Evolutionary conservation across 64 coral and sea anemone genomes (phyloP).

Genomic region (Anthopleura sola): DNA sequence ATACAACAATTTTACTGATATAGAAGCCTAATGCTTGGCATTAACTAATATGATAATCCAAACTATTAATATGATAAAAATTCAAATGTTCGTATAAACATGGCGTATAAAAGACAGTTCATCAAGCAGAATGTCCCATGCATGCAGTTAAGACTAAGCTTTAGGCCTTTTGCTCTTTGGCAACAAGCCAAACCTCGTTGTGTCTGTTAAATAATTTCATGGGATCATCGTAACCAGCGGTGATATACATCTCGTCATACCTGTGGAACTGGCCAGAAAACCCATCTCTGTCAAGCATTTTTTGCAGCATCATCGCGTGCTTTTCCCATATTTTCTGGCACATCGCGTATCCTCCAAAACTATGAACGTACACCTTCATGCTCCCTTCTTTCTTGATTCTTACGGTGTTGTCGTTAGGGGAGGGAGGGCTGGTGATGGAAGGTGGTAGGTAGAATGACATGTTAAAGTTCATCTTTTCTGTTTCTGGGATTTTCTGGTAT

Average conservation of each 20-base stretch:
- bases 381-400: neutral
- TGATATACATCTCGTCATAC: neutral
- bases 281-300: neutral
- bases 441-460: constrained; percentile 21
- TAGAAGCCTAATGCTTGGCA: too few relatives aligned
- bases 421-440: neutral
- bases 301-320: constrained; percentile 5
- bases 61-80: too few relatives aligned
- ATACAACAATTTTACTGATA: too few relatives aligned
- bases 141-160: too few relatives aligned
- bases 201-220: constrained; percentile 26
- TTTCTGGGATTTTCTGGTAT: neutral
- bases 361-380: neutral
- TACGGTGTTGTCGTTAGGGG: neutral
- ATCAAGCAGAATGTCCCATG: too few relatives aligned
- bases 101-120: too few relatives aligned
- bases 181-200: constrained; percentile 19
- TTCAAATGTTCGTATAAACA: too few relatives aligned
- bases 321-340: neutral
- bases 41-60: too few relatives aligned
- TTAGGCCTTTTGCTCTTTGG: neutral
- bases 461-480: neutral
- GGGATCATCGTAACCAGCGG: constrained; percentile 30
- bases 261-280: neutral
- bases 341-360: neutral